Base-by-base conservation (phyloP, 2,113 vertebrate genomes). In the Vulpes ferrilata region DNA sequence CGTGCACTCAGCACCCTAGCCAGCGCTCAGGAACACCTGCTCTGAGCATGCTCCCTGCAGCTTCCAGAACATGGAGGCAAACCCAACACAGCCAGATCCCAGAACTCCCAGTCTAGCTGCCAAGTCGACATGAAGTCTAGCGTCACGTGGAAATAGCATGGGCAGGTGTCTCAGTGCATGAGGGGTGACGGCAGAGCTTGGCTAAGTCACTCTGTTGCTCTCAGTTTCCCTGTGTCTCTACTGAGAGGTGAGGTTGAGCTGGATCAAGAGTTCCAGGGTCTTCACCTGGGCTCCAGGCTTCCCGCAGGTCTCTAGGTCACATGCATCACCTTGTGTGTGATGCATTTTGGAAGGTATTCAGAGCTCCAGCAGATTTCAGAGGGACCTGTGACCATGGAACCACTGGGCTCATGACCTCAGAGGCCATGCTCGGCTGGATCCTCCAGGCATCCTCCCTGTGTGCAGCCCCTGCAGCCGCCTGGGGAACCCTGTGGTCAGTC, bases 261-360 rank as follows among this genome's bases (percentile, higher is more conserved):
- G 57, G 43, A 10, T 69, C 38, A 6, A 16, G 15, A 53, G 25
- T 32, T 38, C 25, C 15, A 4, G 51, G 38, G 62, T 20, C 64
- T 69, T 20, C 53, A 3, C 23, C 62, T 0, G 51, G 69, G 9
- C 13, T 53, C 64, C 8, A 0, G 35, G 30, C 38, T 55, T n/a
- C 25, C 27, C 0, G 8, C 43, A 38, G 15, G 4, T 4, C 60
- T 19, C 5, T 4, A 4, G 1, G 11, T 0, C 8, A 0, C 1
- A 2, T 0, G 13, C 8, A 1, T 16, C 35, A 2, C 5, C 25
- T 15, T 30, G 48, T 16, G 38, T 53, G 20, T 4, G 74, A 20
- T 43, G 11, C 82, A 3, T 35, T 5, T 4, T 6, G 3, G 20
- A 8, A 2, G 38, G n/a, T 13, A 27, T 5, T 32, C n/a, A 5